phyloP scores from a whole-genome alignment of 2,797 vertebrate species.

The Rhinichthys osculus region DNA sequence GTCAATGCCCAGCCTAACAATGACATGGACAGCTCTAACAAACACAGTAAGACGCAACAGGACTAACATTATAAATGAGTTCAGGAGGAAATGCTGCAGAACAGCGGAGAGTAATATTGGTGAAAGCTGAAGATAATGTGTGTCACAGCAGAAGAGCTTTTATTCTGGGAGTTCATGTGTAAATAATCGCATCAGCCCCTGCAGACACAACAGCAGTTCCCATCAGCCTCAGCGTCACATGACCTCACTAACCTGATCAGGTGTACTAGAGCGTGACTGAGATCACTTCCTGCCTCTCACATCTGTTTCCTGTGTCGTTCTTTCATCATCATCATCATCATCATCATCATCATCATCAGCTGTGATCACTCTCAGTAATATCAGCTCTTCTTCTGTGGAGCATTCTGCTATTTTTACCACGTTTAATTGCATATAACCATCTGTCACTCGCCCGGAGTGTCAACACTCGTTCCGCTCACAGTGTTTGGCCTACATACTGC shows the following conservation, averaged over 20 bases:
- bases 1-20: too few species aligned
- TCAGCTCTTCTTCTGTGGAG: slow-evolving; percentile 14
- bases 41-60: background rate
- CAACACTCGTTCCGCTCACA: background rate
- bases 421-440: slow-evolving; percentile 46
- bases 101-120: too few species aligned
- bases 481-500: background rate
- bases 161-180: background rate
- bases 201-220: background rate
- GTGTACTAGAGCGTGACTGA: background rate
- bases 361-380: background rate
- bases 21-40: too few species aligned
- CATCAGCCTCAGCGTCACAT: background rate
- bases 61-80: background rate
- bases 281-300: background rate
- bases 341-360: background rate
- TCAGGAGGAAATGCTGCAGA: background rate
- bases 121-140: too few species aligned
- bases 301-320: background rate
- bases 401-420: slow-evolving; percentile 42
- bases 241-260: background rate
- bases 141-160: too few species aligned
- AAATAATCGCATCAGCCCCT: background rate
- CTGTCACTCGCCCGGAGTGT: slow-evolving; percentile 39
- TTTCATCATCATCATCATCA: background rate